Base-by-base conservation (phyloP, 2,888 invertebrate genomes). In the Pediacus dermestoides region DNA sequence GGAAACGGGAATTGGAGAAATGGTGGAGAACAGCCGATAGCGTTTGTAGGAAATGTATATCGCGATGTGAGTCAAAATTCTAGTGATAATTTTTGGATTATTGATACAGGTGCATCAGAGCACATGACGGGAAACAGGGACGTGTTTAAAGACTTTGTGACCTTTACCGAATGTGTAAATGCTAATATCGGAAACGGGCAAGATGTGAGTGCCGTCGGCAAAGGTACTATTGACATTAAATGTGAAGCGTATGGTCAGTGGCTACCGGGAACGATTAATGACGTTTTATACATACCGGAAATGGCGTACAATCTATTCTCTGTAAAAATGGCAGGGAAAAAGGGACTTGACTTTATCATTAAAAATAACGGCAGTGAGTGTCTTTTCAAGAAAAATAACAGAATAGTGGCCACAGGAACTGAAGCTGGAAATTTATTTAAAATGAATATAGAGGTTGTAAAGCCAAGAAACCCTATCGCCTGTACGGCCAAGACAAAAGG, bases 41-140 rank as follows among this genome's bases (percentile, higher is more conserved):
- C 35, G 15, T 35, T 27, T 27, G 25, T 35, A 7, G 35, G 35
- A 3, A 28, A 10, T 28, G 4, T 7, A 13, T 12, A 12, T n/a
- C n/a, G n/a, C n/a, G n/a, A n/a, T n/a, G n/a, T n/a, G n/a, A n/a
- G n/a, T 25, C 9, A 6, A 10, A 22, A 30, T 31, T 18, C 2
- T 26, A 16, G 8, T 8, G 3, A 3, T 3, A 14, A 30, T n/a
- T 13, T 33, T 8, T 39, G 46, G 44, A 21, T 46, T 2, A 41
- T 49, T 9, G 46, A 46, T 30, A 42, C 44, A 21, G 38, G 39
- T 8, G 42, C 38, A 3, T 38, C 46, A 6, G 37, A 52, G 34
- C 50, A 46, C 31, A 34, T 50, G 43, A 46, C 42, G 2, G 10
- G 34, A 28, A 30, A 44, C 39, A 4, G 10, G 27, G 26, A 33